These are phyloP conservation scores for Antigone vipio DNA, from an alignment of 2,113 vertebrate genomes.

Conservation along the genomic window DNA sequence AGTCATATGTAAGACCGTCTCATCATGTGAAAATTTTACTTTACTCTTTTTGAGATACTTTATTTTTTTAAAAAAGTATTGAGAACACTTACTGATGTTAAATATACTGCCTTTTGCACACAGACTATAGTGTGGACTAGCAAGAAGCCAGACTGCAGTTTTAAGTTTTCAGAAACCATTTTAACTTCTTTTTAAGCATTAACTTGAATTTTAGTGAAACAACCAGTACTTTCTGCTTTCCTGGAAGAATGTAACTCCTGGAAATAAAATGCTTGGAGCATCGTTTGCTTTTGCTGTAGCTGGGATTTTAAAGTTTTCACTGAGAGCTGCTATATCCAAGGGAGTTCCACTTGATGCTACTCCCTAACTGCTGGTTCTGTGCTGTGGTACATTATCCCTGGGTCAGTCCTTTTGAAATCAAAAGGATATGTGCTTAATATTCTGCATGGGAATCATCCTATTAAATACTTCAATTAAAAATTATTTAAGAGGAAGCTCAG, in stretches of 20 bases:
- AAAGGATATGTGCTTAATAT: background rate
- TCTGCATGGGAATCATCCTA: background rate
- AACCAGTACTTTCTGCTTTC: background rate
- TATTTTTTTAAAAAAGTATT: background rate
- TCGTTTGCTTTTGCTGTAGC: background rate
- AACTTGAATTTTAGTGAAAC: background rate
- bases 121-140: background rate
- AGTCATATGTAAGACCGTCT: background rate
- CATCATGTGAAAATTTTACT: background rate
- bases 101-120: background rate
- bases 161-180: background rate
- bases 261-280: background rate
- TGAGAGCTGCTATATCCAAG: background rate
- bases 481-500: background rate
- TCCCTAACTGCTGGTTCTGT: background rate
- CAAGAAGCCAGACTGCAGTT: background rate
- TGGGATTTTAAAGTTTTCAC: background rate
- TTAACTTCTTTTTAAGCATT: background rate
- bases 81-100: background rate
- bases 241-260: background rate
- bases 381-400: background rate
- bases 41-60: background rate
- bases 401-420: background rate
- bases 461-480: background rate
- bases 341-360: background rate